Percentiles rank a stretch among this genome's conserved stretches.
phyloP scores from a whole-genome alignment of 2,113 vertebrate species.

The Sylvietta virens region DNA sequence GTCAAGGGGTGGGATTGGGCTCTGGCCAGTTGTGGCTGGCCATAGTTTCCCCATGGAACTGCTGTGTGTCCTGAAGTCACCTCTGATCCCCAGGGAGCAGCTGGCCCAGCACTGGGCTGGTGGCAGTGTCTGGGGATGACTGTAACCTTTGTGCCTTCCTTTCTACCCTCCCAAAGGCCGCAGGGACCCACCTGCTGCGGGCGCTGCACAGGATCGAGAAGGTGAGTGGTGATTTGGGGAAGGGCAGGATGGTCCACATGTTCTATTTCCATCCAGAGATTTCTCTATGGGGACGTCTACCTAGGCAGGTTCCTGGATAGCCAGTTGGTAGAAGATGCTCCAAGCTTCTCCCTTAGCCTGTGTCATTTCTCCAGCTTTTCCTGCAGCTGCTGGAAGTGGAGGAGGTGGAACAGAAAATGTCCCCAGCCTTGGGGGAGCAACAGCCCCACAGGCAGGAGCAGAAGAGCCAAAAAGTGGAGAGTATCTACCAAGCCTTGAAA shows the following conservation, averaged over 20 bases:
- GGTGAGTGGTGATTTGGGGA: constrained; percentile 10
- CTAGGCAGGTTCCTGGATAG: neutral
- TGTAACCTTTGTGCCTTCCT: neutral
- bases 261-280: neutral
- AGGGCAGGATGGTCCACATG: neutral
- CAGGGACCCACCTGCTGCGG: constrained; percentile 77
- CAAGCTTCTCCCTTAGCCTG: neutral
- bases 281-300: neutral
- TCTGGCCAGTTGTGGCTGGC: neutral
- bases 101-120: accelerated
- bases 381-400: constrained; percentile 85
- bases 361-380: constrained; percentile 72
- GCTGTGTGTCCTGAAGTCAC: neutral
- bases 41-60: accelerated
- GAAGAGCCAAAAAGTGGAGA: constrained; percentile 70
- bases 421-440: constrained; percentile 62
- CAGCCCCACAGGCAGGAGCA: constrained; percentile 60
- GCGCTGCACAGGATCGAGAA: constrained; percentile 85
- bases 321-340: neutral
- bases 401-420: constrained; percentile 72
- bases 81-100: neutral
- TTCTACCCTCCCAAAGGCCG: constrained; percentile 68
- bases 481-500: constrained; percentile 77
- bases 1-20: too few relatives aligned
- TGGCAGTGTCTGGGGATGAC: neutral